Evolutionary conservation across 2,113 vertebrate genomes (phyloP).

Genomic region (Eupsittula cactorum): DNA sequence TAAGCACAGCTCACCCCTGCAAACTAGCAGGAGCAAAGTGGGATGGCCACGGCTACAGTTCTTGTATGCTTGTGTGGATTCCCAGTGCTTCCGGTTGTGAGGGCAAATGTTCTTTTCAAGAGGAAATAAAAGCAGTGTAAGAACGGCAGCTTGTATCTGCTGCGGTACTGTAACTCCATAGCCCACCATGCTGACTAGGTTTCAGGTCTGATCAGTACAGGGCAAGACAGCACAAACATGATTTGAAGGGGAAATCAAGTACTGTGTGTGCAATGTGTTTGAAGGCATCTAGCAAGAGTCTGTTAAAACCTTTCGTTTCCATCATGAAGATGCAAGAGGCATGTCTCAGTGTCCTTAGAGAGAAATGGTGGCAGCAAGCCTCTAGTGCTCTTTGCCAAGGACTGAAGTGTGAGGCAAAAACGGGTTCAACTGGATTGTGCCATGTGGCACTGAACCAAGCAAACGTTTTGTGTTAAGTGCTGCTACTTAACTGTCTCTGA

Average conservation of each 20-base stretch:
- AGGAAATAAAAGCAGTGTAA: background rate
- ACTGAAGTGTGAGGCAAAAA: background rate
- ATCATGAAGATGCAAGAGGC: background rate
- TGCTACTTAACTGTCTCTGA: background rate
- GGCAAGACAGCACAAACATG: background rate
- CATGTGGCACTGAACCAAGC: background rate
- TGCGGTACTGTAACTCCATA: background rate
- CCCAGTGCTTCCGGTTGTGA: background rate
- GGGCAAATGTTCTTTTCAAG: background rate
- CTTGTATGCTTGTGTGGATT: rapidly evolving
- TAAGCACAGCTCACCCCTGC: background rate
- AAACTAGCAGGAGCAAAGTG: background rate
- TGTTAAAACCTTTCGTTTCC: background rate
- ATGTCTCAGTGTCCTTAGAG: background rate
- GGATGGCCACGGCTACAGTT: background rate
- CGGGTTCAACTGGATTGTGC: background rate
- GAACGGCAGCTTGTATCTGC: background rate
- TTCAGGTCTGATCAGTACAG: background rate
- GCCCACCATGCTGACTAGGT: background rate
- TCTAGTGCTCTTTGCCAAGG: background rate
- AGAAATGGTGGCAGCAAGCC: background rate
- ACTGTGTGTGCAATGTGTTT: background rate
- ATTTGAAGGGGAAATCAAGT: background rate
- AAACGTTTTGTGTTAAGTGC: background rate
- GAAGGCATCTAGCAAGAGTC: background rate